These are phyloP conservation scores for Puma concolor DNA, from an alignment of 2,113 vertebrate species.

Conservation along the genomic window DNA sequence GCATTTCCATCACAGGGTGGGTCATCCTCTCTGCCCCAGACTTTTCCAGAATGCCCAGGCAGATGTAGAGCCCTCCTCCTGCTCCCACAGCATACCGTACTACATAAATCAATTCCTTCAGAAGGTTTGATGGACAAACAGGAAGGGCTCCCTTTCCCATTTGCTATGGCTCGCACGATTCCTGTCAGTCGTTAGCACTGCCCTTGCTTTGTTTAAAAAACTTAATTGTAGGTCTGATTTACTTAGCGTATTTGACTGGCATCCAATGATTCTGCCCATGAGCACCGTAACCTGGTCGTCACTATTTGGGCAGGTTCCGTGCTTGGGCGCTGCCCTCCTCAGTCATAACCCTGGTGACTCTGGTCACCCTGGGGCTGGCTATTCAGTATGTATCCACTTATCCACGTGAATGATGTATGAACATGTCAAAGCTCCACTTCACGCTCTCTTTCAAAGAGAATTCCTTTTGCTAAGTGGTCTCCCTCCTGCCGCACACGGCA, in stretches of 20 bases:
- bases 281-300: background rate
- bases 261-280: background rate
- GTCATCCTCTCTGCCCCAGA: background rate
- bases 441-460: background rate
- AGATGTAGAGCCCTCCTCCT: background rate
- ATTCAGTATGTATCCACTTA: background rate
- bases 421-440: background rate
- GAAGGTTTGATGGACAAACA: background rate
- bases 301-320: background rate
- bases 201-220: background rate
- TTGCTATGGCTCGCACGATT: background rate
- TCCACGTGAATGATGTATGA: background rate
- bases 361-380: background rate
- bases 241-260: background rate
- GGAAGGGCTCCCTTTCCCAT: background rate
- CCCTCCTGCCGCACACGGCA: fast-evolving
- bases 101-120: background rate
- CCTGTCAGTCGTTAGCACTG: background rate
- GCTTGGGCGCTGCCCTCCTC: background rate
- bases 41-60: background rate
- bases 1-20: background rate
- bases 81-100: background rate
- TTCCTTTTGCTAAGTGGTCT: background rate
- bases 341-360: background rate
- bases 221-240: background rate